Evolutionary conservation across 2,888 invertebrate species (phyloP), one percentile per base, ranked within the genome.

Genomic region (Actias luna): DNA sequence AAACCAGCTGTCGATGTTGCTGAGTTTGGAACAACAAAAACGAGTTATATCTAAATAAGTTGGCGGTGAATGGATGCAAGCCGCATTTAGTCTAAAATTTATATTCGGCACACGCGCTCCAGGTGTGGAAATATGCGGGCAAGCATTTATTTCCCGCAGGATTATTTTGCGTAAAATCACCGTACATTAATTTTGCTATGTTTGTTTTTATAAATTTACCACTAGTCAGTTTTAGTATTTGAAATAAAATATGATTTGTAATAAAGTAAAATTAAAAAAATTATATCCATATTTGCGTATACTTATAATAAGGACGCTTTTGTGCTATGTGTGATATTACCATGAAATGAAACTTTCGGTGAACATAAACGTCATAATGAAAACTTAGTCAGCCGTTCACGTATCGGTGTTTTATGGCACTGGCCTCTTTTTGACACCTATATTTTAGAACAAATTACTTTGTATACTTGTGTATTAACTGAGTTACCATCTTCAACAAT

Each of bases 71-170:
- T 59, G 59, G 63, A 63, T 63, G 63, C 63, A 59, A 39, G 52
- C 52, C 55, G 52, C 63, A 63, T 63, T 63, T 59, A 63, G 59
- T 59, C 63, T 59, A 55, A 63, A 55, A 63, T 63, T 63, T 55
- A 63, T 63, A 52, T 59, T 59, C 59, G 39, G 31, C 59, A 52
- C 52, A 63, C 59, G 52, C 39, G 59, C 50, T 59, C 52, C 63
- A 59, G 59, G 18, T 50, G 52, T 52, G 59, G 55, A 67, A 70
- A 71, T 72, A 73, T 72, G 69, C 67, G 67, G 65, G 67, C 65
- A 60, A 67, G 66, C 61, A 67, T 69, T 67, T 69, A 73, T 73
- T 70, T 69, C 70, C 69, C 69, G 58, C 55, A 61, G 67, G 73
- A 61, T 63, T 63, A 55, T 63, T 60, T 36, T 60, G 29, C 35